These are phyloP conservation scores for Andrena camellia DNA, from an alignment of 2,888 invertebrate genomes.

Conservation along the genomic window DNA sequence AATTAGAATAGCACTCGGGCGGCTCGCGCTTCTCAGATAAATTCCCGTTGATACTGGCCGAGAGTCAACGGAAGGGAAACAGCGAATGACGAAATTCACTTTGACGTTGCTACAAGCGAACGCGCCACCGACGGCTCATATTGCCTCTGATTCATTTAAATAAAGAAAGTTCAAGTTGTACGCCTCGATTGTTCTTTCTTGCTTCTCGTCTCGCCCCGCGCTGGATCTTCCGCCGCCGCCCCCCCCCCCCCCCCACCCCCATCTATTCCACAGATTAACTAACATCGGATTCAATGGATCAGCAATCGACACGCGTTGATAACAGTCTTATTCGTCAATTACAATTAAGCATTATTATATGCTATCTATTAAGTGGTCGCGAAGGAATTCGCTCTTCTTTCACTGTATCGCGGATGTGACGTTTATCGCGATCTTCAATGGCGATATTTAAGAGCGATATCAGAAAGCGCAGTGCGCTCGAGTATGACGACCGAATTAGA, in stretches of 20 bases:
- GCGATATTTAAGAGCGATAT: constrained; percentile 78
- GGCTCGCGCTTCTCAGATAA: constrained; percentile 30
- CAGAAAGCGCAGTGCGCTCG: constrained; percentile 76
- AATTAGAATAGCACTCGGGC: constrained; percentile 43
- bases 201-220: constrained; percentile 6
- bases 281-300: no score
- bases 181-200: constrained; percentile 15
- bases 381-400: constrained; percentile 75
- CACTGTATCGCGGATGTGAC: constrained; percentile 69
- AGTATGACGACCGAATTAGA: constrained; percentile 75
- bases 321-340: background rate
- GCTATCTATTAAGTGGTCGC: constrained; percentile 44
- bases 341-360: background rate
- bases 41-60: constrained; percentile 27
- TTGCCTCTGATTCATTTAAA: constrained; percentile 64
- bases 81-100: background rate
- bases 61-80: background rate
- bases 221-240: background rate
- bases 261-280: background rate
- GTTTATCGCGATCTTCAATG: constrained; percentile 71
- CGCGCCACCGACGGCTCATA: constrained; percentile 42
- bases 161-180: constrained; percentile 65
- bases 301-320: background rate
- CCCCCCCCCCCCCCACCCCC: no score
- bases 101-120: constrained; percentile 43